Evolutionary conservation across 2,888 invertebrate species (phyloP).

Genomic region (Caenorhabditis sp.): DNA sequence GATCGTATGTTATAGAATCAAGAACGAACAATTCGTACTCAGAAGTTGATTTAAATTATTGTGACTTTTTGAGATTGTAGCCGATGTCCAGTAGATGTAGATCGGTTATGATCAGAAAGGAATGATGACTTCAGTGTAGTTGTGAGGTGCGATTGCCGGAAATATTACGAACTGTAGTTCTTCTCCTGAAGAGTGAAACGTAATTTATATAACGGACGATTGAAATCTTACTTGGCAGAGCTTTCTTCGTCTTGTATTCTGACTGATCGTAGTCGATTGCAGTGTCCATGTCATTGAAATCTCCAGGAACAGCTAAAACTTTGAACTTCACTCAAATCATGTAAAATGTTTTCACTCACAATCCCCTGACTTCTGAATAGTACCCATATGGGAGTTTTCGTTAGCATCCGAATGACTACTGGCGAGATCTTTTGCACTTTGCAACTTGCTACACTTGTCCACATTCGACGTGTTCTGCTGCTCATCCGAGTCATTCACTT

Average conservation of each 20-base stretch:
- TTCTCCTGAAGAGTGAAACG: slow-evolving; percentile 39
- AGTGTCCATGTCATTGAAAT: slow-evolving; percentile 50
- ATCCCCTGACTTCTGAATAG: not conserved
- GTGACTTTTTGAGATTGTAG: not conserved
- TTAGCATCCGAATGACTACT: slow-evolving; percentile 26
- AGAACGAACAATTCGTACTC: not conserved
- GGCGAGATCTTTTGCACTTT: slow-evolving; percentile 27
- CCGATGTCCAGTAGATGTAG: slow-evolving; percentile 7
- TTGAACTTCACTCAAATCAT: too few species aligned
- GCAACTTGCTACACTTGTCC: slow-evolving; percentile 32
- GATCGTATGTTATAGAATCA: not conserved
- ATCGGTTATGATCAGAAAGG: slow-evolving; percentile 32
- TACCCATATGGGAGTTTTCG: slow-evolving; percentile 1
- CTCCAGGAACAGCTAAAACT: not conserved
- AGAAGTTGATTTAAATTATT: slow-evolving; percentile 6
- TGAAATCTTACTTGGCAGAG: slow-evolving; percentile 43
- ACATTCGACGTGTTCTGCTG: slow-evolving; percentile 41
- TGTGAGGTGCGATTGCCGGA: slow-evolving; percentile 28
- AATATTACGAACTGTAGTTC: slow-evolving; percentile 51
- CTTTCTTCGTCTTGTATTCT: slow-evolving; percentile 49
- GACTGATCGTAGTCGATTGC: slow-evolving; percentile 55
- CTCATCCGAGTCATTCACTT: slow-evolving; percentile 32
- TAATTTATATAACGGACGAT: not conserved
- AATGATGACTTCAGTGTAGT: slow-evolving; percentile 42
- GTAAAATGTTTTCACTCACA: too few species aligned